A percentile compares a stretch with the other conserved stretches of the same genome.
Conservation (phyloP, 2,888 invertebrate genomes). For the Erebia epiphron region DNA sequence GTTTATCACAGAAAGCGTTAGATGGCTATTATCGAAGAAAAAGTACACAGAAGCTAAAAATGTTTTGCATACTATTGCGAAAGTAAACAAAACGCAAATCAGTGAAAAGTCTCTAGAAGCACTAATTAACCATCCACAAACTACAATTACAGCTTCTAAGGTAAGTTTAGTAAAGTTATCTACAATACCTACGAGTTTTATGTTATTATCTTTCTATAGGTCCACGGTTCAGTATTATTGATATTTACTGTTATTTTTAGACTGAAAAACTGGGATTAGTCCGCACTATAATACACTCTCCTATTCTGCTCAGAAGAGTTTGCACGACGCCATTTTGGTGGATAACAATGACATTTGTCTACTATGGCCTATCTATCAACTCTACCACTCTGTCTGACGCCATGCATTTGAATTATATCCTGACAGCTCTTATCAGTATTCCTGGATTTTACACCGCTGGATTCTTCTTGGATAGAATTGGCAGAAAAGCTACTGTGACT, state of each 20-base stretch:
- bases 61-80: conserved; percentile 84
- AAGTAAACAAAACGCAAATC: conserved; percentile 81
- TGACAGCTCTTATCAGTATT: conserved; percentile 83
- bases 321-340: conserved; percentile 86
- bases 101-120: conserved; percentile 76
- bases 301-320: conserved; percentile 76
- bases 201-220: too few relatives aligned
- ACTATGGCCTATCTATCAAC: conserved; percentile 88
- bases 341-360: conserved; percentile 87
- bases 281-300: conserved; percentile 73
- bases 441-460: conserved; percentile 74
- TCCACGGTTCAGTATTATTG: not conserved
- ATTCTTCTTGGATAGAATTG: not conserved
- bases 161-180: conserved; percentile 4
- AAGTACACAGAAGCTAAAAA: conserved; percentile 83
- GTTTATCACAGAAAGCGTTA: conserved; percentile 85
- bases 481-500: not conserved
- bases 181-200: not conserved
- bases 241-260: not conserved
- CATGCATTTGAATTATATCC: conserved; percentile 86
- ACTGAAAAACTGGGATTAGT: conserved; percentile 38
- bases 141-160: not conserved
- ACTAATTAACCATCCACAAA: conserved; percentile 46
- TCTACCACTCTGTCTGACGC: conserved; percentile 86
- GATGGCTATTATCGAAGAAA: conserved; percentile 89